A percentile compares a stretch with the other conserved stretches of the same genome.
Evolutionary conservation across 2,113 vertebrate genomes (phyloP).

Genomic region (Daboia siamensis): DNA sequence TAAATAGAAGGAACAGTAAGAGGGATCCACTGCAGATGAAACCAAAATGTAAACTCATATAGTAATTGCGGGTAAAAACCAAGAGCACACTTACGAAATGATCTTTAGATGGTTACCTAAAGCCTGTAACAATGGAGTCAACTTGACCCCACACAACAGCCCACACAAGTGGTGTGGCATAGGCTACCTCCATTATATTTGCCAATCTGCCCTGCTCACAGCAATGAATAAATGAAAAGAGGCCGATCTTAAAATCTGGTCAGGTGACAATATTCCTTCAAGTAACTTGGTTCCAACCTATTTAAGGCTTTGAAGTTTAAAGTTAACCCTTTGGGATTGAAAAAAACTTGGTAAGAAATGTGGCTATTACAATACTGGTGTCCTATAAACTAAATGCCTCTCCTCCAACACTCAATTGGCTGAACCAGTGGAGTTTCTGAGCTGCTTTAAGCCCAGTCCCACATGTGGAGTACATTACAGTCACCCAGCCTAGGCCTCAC

Average conservation of each 20-base stretch:
- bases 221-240: not conserved
- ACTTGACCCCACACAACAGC: not conserved
- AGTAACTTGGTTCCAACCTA: not conserved
- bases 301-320: not conserved
- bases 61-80: not conserved
- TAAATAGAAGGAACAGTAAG: not conserved
- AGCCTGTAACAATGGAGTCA: not conserved
- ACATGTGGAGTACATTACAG: not conserved
- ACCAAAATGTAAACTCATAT: not conserved
- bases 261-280: not conserved
- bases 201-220: not conserved
- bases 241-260: not conserved
- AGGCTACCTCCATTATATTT: not conserved
- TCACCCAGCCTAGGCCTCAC: not conserved
- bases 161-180: not conserved
- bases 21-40: not conserved
- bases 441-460: not conserved
- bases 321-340: not conserved
- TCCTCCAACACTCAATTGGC: not conserved
- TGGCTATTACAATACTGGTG: not conserved
- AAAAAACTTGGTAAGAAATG: not conserved
- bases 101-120: not conserved
- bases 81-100: not conserved
- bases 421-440: not conserved
- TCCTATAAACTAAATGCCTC: not conserved